phyloP scores from a whole-genome alignment of 2,888 invertebrate genomes.

The Noctua janthina region DNA sequence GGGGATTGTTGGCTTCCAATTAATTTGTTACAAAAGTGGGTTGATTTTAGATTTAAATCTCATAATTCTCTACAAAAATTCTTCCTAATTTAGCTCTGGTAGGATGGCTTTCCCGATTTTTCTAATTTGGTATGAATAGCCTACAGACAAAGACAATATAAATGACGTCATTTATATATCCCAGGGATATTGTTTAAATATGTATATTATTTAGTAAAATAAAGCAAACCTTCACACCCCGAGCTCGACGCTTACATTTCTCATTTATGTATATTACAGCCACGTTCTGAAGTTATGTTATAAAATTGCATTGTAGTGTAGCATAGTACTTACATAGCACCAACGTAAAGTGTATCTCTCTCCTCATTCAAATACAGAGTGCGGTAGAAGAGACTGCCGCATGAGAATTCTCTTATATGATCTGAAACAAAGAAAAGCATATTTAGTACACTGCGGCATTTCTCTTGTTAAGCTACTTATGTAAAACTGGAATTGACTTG shows the following conservation, averaged over 20 bases:
- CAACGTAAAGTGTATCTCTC: conserved; percentile 91
- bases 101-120: neutral
- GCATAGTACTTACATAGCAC: conserved; percentile 91
- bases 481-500: neutral
- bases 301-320: conserved; percentile 58
- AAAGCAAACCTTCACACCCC: conserved; percentile 25
- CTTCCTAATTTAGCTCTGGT: neutral
- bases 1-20: conserved; percentile 10
- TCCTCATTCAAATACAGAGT: conserved; percentile 91
- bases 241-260: conserved; percentile 44
- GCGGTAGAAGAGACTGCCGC: conserved; percentile 91
- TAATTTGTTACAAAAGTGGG: conserved; percentile 17
- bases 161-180: neutral
- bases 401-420: conserved; percentile 91
- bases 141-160: too few species aligned
- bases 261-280: conserved; percentile 57
- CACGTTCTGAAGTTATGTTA: conserved; percentile 63
- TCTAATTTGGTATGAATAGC: neutral
- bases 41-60: conserved; percentile 35
- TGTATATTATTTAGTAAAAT: conserved; percentile 27
- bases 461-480: conserved; percentile 23
- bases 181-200: neutral
- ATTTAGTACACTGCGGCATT: conserved; percentile 43
- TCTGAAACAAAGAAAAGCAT: conserved; percentile 84
- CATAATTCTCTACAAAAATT: neutral